These are phyloP conservation scores for Panagrolaimus sp. DNA, from an alignment of 1,140 invertebrate genomes.

Conservation along the genomic window DNA sequence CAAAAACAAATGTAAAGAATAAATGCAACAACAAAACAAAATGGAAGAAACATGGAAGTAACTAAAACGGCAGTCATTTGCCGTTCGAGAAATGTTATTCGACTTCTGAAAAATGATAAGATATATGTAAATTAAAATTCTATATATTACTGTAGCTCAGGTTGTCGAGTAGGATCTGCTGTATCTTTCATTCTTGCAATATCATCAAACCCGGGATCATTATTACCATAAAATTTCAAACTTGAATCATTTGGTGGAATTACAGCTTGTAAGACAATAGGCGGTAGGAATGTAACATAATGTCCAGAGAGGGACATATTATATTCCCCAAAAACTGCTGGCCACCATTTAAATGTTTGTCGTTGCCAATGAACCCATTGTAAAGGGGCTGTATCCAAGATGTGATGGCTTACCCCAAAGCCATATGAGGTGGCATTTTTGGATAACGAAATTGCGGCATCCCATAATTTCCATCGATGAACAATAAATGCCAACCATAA, in stretches of 20 bases:
- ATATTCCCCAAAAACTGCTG: conserved; percentile 44
- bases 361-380: conserved; percentile 46
- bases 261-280: conserved; percentile 41
- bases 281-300: conserved; percentile 53
- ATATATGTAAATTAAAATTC: neutral
- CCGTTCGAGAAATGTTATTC: conserved; percentile 48
- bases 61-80: conserved; percentile 46
- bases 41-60: conserved; percentile 36
- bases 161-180: neutral
- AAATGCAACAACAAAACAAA: conserved; percentile 43
- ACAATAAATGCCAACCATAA: conserved; percentile 46
- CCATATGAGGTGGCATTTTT: conserved; percentile 8
- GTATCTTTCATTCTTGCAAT: neutral
- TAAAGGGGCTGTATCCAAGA: conserved; percentile 45
- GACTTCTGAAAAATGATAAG: conserved; percentile 31
- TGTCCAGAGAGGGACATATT: conserved; percentile 50
- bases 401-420: conserved; percentile 37
- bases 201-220: neutral
- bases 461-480: conserved; percentile 41
- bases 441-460: neutral
- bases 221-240: neutral
- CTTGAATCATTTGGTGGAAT: conserved; percentile 33
- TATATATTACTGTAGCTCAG: conserved; percentile 1
- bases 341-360: conserved; percentile 52
- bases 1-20: conserved; percentile 52